phyloP scores from a whole-genome alignment of 2,113 vertebrate species.

The Bambusicola thoracicus region DNA sequence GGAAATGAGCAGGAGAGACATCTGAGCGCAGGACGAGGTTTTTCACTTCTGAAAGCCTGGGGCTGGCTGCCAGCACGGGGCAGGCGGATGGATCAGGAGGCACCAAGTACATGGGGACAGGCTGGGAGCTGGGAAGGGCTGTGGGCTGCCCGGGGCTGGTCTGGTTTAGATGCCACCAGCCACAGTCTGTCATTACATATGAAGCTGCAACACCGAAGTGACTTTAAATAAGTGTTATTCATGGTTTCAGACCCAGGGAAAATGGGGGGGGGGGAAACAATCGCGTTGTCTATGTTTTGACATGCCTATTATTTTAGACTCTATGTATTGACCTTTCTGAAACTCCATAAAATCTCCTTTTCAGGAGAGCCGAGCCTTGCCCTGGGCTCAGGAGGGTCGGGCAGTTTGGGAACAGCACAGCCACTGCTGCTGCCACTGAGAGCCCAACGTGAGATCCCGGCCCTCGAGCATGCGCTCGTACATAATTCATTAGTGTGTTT shows the following conservation, averaged over 20 bases:
- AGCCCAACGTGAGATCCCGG: not conserved
- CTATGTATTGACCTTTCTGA: conserved; percentile 5
- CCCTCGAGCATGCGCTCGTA: accelerated
- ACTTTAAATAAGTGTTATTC: not conserved
- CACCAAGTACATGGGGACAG: not conserved
- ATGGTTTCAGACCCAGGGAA: not conserved
- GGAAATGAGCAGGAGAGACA: not conserved
- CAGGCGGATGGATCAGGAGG: not conserved
- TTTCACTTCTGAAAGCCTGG: not conserved
- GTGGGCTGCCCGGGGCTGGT: not conserved
- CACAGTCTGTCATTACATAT: not conserved
- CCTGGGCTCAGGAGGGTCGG: accelerated
- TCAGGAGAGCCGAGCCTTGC: not conserved
- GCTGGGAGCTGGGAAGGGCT: not conserved
- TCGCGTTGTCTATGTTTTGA: not conserved
- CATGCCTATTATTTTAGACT: not conserved
- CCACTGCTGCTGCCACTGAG: not conserved
- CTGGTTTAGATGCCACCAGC: not conserved
- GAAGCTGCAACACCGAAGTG: not conserved
- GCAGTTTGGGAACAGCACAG: accelerated
- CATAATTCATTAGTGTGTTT: not conserved
- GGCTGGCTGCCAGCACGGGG: not conserved
- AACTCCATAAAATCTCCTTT: not conserved
- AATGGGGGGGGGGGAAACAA: not conserved
- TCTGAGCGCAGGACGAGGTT: not conserved